phyloP scores from a whole-genome alignment of 2,888 invertebrate genomes.

The Ypsolopha sequella region DNA sequence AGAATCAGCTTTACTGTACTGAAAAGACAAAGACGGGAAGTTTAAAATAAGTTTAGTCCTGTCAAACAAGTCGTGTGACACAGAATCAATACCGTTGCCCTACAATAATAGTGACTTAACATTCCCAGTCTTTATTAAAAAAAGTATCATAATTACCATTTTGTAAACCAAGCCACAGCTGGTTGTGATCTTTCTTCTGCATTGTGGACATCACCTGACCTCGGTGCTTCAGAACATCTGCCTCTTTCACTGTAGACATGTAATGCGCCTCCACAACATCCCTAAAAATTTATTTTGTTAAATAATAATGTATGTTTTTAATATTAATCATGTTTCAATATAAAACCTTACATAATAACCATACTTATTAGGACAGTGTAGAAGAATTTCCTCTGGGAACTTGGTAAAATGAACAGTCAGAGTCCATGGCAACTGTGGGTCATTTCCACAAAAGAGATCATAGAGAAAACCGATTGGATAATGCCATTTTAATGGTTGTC shows the following conservation, averaged over 20 bases:
- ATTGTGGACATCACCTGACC: conserved; percentile 90
- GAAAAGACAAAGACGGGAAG: no score
- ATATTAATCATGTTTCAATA: background rate
- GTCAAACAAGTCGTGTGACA: no score
- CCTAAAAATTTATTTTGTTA: conserved; percentile 52
- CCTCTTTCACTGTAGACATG: conserved; percentile 96
- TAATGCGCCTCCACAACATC: conserved; percentile 95
- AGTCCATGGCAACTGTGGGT: conserved; percentile 90
- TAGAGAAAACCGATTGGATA: conserved; percentile 92
- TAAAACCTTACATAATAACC: background rate
- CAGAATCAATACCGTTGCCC: no score
- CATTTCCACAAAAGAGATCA: conserved; percentile 79
- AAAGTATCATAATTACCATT: conserved; percentile 74
- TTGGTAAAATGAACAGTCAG: conserved; percentile 95
- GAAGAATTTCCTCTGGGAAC: conserved; percentile 91
- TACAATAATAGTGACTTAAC: no score
- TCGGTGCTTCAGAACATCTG: conserved; percentile 96
- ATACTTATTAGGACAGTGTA: conserved; percentile 88
- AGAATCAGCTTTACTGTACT: no score
- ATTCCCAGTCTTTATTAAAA: no score
- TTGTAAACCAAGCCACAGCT: conserved; percentile 93
- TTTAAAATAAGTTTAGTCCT: no score
- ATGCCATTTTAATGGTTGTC: conserved; percentile 92
- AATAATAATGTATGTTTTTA: background rate
- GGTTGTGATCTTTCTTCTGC: conserved; percentile 97